A percentile compares a stretch with the other conserved stretches of the same genome.
Conservation (phyloP, 2,888 invertebrate species). For the Chrysotoxum bicinctum region DNA sequence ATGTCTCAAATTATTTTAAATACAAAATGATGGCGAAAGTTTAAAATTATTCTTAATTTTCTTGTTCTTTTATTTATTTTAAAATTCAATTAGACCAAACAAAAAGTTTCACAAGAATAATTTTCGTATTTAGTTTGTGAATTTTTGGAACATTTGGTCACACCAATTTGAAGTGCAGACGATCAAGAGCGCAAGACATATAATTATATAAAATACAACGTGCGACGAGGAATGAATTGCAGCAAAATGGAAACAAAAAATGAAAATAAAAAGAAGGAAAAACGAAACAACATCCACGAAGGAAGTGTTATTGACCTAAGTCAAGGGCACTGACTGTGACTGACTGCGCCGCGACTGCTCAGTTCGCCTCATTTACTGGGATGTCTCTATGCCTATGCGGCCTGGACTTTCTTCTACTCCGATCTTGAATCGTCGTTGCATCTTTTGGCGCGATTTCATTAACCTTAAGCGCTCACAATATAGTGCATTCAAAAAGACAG, state of each 20-base stretch:
- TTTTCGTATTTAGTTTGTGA: neutral
- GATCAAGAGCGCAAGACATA: slow-evolving; percentile 50
- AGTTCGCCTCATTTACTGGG: slow-evolving; percentile 5
- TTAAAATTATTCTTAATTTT: no score
- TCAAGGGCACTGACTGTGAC: slow-evolving; percentile 81
- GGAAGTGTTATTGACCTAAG: slow-evolving; percentile 79
- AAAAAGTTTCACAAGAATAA: neutral
- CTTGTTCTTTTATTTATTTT: no score
- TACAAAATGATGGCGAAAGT: no score
- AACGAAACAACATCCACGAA: slow-evolving; percentile 31
- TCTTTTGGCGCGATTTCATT: slow-evolving; percentile 67
- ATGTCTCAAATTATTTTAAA: no score
- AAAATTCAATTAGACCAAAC: no score
- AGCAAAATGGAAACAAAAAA: neutral
- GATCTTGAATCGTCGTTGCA: neutral
- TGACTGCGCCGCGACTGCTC: slow-evolving; percentile 72
- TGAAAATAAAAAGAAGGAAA: neutral
- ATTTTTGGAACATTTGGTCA: neutral
- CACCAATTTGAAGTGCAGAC: slow-evolving; percentile 32
- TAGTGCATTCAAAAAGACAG: slow-evolving; percentile 42
- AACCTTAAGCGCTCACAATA: slow-evolving; percentile 60
- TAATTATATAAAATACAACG: slow-evolving; percentile 58
- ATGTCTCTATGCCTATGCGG: neutral
- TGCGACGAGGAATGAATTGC: slow-evolving; percentile 50
- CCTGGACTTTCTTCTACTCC: neutral